Conservation (phyloP, 2,797 vertebrate genomes). For the Macrochelys suwanniensis region DNA sequence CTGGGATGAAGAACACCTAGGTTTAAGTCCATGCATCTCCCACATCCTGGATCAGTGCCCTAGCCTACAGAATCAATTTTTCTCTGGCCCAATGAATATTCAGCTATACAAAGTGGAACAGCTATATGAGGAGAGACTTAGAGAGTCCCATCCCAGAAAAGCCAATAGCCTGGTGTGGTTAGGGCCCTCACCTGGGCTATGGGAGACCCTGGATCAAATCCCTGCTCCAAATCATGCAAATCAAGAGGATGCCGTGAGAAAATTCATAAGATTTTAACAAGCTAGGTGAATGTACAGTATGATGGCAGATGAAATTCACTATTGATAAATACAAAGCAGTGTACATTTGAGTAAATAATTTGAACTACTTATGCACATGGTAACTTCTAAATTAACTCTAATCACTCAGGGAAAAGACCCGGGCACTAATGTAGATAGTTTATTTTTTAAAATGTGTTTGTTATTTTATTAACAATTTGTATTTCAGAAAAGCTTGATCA, state of each 20-base stretch:
- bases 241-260: not conserved
- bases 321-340: conserved; percentile 44
- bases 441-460: not conserved
- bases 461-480: not conserved
- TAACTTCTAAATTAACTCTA: conserved; percentile 18
- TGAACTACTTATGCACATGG: conserved; percentile 15
- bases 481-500: not conserved
- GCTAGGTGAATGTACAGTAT: not conserved
- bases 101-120: not conserved
- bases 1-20: not conserved
- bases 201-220: not conserved
- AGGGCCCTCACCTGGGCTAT: not conserved
- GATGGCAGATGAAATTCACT: conserved; percentile 53
- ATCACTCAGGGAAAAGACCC: not conserved
- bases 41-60: not conserved
- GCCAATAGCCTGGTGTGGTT: not conserved
- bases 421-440: not conserved
- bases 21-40: not conserved
- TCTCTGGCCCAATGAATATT: not conserved
- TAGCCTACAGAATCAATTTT: not conserved
- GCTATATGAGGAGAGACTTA: not conserved
- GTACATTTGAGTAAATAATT: conserved; percentile 58
- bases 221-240: not conserved
- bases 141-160: not conserved
- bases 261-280: not conserved